phyloP scores from a whole-genome alignment of 2,113 vertebrate genomes.

The Regulus satrapa region DNA sequence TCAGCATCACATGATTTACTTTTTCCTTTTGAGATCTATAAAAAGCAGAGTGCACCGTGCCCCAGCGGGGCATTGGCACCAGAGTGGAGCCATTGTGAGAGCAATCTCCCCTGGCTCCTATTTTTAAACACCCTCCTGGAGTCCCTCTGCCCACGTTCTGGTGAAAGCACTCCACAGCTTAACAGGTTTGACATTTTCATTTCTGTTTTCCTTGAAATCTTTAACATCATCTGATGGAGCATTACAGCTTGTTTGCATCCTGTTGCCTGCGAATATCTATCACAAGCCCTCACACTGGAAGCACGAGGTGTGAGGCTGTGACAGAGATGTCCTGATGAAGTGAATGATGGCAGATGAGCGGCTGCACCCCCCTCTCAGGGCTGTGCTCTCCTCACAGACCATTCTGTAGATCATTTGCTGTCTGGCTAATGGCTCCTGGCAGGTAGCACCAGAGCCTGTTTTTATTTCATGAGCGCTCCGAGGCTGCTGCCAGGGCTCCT shows the following conservation, averaged over 20 bases:
- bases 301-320: neutral
- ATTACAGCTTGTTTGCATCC: neutral
- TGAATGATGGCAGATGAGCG: neutral
- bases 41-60: neutral
- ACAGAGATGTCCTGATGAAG: neutral
- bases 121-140: conserved; percentile 44
- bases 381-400: neutral
- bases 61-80: neutral
- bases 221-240: conserved; percentile 8
- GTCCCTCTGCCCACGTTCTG: conserved; percentile 38
- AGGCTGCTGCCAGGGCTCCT: neutral
- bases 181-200: conserved; percentile 47
- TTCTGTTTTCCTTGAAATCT: conserved; percentile 21
- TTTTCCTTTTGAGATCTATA: neutral
- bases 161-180: conserved; percentile 30
- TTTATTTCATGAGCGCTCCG: neutral
- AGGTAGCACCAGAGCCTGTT: neutral
- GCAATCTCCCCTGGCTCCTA: conserved; percentile 48
- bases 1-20: neutral
- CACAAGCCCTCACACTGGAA: neutral
- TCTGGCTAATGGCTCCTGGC: conserved; percentile 23
- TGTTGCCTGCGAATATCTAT: neutral
- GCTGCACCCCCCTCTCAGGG: neutral
- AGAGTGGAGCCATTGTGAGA: neutral
- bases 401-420: neutral